Evolutionary conservation across 2,113 vertebrate genomes (phyloP).

Genomic region (Neotragus pygmaeus): DNA sequence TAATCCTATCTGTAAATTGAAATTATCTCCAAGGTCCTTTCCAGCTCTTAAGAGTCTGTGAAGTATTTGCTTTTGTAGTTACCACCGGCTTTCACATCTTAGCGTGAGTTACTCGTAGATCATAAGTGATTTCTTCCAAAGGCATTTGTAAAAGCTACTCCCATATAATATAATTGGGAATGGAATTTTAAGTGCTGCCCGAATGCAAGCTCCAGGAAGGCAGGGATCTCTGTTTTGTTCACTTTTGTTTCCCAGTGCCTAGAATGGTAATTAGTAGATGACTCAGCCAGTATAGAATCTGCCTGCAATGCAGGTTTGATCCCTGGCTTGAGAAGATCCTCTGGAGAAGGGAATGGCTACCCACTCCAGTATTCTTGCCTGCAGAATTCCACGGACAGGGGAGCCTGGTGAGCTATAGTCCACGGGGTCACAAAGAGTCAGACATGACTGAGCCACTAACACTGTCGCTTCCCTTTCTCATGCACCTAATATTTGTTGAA

Average conservation of each 20-base stretch:
- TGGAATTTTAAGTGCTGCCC: not conserved
- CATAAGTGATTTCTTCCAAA: not conserved
- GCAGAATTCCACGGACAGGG: not conserved
- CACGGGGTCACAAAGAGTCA: not conserved
- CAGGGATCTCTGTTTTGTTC: not conserved
- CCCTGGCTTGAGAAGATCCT: not conserved
- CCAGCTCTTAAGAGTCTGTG: not conserved
- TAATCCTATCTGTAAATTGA: conserved; percentile 35
- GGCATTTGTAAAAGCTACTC: conserved; percentile 16
- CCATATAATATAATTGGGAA: not conserved
- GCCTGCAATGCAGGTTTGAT: not conserved
- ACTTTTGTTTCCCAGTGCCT: not conserved
- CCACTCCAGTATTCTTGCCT: not conserved
- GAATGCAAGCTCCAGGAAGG: not conserved
- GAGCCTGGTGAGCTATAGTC: not conserved
- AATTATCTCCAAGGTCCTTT: conserved; percentile 14
- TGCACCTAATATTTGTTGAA: not conserved
- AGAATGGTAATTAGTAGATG: not conserved
- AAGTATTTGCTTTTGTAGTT: conserved; percentile 31
- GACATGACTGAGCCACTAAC: not conserved
- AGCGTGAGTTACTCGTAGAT: not conserved
- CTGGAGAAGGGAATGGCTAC: not conserved
- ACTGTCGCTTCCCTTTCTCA: not conserved
- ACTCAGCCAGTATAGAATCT: not conserved
- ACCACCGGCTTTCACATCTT: not conserved